Evolutionary conservation across 2,113 vertebrate genomes (phyloP).

Genomic region (Numida meleagris): DNA sequence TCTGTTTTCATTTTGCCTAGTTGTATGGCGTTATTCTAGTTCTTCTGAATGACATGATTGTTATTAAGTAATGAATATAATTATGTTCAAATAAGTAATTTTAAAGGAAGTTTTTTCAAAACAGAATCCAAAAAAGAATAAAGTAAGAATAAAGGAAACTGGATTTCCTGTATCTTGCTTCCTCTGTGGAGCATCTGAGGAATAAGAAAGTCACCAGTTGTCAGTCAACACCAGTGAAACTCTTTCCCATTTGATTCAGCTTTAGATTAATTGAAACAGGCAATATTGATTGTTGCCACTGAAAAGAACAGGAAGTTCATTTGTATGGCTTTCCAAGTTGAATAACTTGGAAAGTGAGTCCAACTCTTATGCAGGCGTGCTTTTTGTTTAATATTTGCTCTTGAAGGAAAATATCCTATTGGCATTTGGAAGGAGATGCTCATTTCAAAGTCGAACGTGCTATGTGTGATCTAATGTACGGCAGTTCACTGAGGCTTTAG

Average conservation of each 20-base stretch:
- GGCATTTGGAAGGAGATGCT: background rate
- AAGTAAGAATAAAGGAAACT: background rate
- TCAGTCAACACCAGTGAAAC: background rate
- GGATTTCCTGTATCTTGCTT: background rate
- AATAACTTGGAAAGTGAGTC: background rate
- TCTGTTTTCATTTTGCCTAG: background rate
- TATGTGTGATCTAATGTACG: background rate
- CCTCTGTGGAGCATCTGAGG: background rate
- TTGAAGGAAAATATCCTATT: background rate
- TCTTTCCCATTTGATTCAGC: constrained; percentile 13
- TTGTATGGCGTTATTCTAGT: background rate
- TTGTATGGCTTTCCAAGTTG: background rate
- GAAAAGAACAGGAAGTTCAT: background rate
- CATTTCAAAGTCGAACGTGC: background rate
- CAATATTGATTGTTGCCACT: background rate
- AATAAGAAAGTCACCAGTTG: background rate
- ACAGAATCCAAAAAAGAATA: background rate
- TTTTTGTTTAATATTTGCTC: background rate
- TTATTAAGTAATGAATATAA: background rate
- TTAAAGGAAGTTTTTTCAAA: background rate
- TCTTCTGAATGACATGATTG: background rate
- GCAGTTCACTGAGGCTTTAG: background rate
- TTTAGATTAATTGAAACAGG: constrained; percentile 10
- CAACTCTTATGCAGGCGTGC: background rate
- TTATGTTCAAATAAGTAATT: background rate